Percentiles rank a stretch among this genome's conserved stretches.
Evolutionary conservation across 2,113 vertebrate species (phyloP).

Genomic region (Tyto alba): DNA sequence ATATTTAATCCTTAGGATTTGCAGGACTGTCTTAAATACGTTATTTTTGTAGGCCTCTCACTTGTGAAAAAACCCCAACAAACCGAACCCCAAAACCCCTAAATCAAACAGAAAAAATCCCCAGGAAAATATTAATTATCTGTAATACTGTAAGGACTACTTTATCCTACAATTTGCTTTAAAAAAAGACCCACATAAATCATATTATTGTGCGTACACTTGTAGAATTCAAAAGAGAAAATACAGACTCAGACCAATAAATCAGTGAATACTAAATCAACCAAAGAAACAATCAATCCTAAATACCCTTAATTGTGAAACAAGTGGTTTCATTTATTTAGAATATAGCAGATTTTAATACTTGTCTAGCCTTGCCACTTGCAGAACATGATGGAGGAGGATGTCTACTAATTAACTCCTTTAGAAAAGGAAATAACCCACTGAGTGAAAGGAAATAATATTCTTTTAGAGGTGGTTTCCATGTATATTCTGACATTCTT

Average conservation of each 20-base stretch:
- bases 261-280: neutral
- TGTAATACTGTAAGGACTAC: neutral
- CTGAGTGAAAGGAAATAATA: neutral
- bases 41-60: neutral
- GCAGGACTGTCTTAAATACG: neutral
- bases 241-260: neutral
- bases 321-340: neutral
- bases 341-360: neutral
- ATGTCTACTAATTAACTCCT: neutral
- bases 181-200: accelerated
- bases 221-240: neutral
- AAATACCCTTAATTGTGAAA: neutral
- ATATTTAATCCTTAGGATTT: neutral
- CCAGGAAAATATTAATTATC: neutral
- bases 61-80: neutral
- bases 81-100: accelerated
- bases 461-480: neutral
- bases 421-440: neutral
- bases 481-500: neutral
- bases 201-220: neutral
- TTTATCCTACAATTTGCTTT: neutral
- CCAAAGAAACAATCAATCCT: neutral
- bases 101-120: neutral
- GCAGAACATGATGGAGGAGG: neutral
- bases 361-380: neutral